phyloP scores from a whole-genome alignment of 2,113 vertebrate species.

The Rhineura floridana region DNA sequence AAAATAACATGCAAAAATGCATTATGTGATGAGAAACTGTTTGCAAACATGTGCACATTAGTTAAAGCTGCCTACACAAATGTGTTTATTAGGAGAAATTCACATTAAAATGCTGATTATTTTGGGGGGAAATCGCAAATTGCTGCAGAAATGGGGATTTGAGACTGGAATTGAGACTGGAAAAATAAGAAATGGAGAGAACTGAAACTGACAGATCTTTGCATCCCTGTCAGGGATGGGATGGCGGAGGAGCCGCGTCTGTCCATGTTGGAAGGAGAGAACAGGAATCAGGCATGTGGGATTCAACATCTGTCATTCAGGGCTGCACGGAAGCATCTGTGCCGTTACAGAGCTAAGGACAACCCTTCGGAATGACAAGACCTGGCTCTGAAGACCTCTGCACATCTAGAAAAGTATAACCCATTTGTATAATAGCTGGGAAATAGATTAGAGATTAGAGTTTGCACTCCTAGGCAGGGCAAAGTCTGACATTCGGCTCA shows the following conservation, averaged over 20 bases:
- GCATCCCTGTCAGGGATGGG: fast-evolving
- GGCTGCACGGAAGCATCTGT: constrained; percentile 28
- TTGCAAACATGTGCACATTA: too few relatives aligned
- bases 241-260: neutral
- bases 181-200: too few relatives aligned
- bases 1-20: too few relatives aligned
- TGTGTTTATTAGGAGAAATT: too few relatives aligned
- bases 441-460: neutral
- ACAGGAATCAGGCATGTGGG: neutral
- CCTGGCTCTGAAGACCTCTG: neutral
- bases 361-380: constrained; percentile 10
- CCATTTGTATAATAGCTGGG: fast-evolving
- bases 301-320: neutral
- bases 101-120: too few relatives aligned
- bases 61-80: too few relatives aligned
- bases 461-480: neutral
- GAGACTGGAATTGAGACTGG: too few relatives aligned
- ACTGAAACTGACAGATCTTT: too few relatives aligned
- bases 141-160: too few relatives aligned
- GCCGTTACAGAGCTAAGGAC: constrained; percentile 17
- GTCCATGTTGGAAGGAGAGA: neutral
- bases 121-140: too few relatives aligned
- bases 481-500: too few relatives aligned
- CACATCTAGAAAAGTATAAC: neutral
- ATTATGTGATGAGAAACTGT: too few relatives aligned